Evolutionary conservation across 2,797 vertebrate species (phyloP).

Genomic region (Gouania willdenowi): DNA sequence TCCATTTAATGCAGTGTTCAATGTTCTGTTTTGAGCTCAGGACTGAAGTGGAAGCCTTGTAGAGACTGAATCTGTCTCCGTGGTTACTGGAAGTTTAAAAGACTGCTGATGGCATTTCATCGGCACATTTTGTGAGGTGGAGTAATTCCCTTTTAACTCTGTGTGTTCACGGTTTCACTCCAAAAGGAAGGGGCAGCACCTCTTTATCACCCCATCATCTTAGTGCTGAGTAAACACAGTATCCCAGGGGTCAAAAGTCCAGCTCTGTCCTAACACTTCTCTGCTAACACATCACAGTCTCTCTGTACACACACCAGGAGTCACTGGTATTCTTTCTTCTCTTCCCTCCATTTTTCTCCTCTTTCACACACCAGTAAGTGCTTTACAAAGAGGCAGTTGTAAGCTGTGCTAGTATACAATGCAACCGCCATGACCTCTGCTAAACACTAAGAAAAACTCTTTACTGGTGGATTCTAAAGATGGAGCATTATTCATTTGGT

Average conservation of each 20-base stretch:
- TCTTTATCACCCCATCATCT: slow-evolving; percentile 56
- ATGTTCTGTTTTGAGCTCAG: too few relatives aligned
- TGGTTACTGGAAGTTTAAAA: slow-evolving; percentile 7
- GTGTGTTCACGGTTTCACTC: slow-evolving; percentile 14
- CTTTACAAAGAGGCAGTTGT: slow-evolving; percentile 9
- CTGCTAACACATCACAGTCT: slow-evolving; percentile 23
- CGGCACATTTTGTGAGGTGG: background rate
- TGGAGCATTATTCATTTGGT: background rate
- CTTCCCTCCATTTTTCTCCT: background rate
- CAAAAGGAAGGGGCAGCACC: slow-evolving; percentile 31
- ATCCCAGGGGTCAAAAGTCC: slow-evolving; percentile 59
- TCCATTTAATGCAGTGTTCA: too few relatives aligned
- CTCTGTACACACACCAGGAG: background rate
- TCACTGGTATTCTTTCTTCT: background rate
- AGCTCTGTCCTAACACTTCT: slow-evolving; percentile 22
- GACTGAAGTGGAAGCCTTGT: too few relatives aligned
- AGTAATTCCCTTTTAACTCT: slow-evolving; percentile 9
- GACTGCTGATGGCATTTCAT: slow-evolving; percentile 9
- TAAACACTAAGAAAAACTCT: slow-evolving; percentile 9
- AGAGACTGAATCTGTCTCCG: background rate
- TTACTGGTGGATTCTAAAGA: background rate
- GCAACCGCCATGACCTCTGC: too few relatives aligned
- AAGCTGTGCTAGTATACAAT: slow-evolving; percentile 1
- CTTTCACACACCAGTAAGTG: slow-evolving; percentile 2
- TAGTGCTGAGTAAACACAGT: slow-evolving; percentile 41